These are phyloP conservation scores for Synanthedon vespiformis DNA, from an alignment of 2,888 invertebrate genomes.

Conservation along the genomic window DNA sequence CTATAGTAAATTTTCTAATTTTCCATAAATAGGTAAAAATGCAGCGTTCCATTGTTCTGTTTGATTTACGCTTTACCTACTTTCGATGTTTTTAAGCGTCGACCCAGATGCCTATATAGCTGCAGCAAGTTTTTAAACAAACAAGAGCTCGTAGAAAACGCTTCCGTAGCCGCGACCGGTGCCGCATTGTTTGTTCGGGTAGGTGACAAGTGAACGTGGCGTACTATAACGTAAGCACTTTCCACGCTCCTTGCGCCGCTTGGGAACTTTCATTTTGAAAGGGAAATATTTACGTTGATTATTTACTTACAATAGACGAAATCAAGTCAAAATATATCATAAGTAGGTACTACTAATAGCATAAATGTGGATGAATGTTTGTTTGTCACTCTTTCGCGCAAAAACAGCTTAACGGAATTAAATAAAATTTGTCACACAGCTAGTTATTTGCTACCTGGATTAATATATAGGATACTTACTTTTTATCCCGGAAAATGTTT, in stretches of 20 bases:
- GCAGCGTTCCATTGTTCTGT: conserved; percentile 6
- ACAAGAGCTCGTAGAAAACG: conserved; percentile 17
- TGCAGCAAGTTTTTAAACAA: conserved; percentile 21
- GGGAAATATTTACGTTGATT: conserved; percentile 8
- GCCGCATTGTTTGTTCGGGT: conserved; percentile 40
- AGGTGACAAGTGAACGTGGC: conserved; percentile 27
- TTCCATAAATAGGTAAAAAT: conserved; percentile 12
- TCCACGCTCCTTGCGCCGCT: conserved; percentile 11
- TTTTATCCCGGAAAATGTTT: too few species aligned
- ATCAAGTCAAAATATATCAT: too few species aligned
- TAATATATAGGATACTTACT: too few species aligned
- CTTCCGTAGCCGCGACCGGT: conserved; percentile 11
- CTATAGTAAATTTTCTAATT: conserved; percentile 6
- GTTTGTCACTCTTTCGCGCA: too few species aligned
- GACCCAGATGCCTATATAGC: conserved; percentile 5
- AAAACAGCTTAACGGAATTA: too few species aligned
- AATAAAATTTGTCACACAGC: too few species aligned
- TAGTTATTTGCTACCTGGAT: too few species aligned
- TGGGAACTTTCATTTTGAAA: conserved; percentile 3
- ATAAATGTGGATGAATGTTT: too few species aligned
- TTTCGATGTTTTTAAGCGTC: not conserved
- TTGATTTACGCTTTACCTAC: not conserved
- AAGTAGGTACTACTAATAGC: too few species aligned
- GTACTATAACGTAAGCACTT: conserved; percentile 24
- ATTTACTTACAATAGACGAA: too few species aligned